Evolutionary conservation across 2,797 vertebrate genomes (phyloP).

Genomic region (Leptoclinus maculatus): DNA sequence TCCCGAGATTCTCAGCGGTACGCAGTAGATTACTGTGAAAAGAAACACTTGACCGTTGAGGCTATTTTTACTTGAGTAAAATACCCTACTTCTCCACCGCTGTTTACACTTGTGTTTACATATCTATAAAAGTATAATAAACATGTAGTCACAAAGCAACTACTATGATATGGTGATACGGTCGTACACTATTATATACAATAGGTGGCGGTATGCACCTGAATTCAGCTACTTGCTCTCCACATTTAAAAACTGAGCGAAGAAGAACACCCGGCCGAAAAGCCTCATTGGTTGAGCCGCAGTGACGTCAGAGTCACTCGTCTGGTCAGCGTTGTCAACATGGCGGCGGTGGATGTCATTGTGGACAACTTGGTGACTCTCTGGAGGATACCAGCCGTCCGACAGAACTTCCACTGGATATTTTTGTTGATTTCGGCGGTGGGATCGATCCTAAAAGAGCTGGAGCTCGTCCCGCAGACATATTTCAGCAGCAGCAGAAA

Average conservation of each 20-base stretch:
- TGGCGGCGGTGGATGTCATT: conserved; percentile 74
- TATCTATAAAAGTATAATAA: neutral
- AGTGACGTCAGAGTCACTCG: conserved; percentile 29
- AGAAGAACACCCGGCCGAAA: neutral
- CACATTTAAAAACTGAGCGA: neutral
- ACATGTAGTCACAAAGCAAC: neutral
- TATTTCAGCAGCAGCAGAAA: conserved; percentile 92
- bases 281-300: conserved; percentile 32
- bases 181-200: neutral
- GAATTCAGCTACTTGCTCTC: neutral
- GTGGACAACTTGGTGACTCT: conserved; percentile 70
- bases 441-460: conserved; percentile 88
- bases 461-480: conserved; percentile 82
- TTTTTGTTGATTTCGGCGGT: conserved; percentile 80
- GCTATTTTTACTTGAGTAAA: neutral
- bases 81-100: neutral
- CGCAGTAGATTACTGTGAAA: no score
- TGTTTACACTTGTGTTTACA: neutral
- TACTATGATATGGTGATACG: neutral
- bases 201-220: neutral
- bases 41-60: no score
- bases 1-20: no score
- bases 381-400: conserved; percentile 58
- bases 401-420: conserved; percentile 73
- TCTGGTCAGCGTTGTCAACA: conserved; percentile 53